A percentile compares a stretch with the other conserved stretches of the same genome.
Conservation (phyloP, 1,140 invertebrate genomes). For the Dendrolimus kikuchii region DNA sequence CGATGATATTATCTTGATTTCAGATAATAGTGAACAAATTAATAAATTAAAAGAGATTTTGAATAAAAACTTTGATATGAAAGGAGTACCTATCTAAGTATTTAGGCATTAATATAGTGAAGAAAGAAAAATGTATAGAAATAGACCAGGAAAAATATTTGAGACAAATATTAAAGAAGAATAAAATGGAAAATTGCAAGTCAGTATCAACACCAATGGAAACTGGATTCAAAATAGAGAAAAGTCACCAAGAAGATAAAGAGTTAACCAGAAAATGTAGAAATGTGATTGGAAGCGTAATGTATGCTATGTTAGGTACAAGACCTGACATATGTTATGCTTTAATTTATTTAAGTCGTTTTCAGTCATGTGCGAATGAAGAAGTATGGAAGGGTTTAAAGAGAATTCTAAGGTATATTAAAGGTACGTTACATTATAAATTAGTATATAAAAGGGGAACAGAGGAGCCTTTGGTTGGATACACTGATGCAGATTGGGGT, state of each 20-base stretch:
- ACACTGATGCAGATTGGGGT: slow-evolving; percentile 44
- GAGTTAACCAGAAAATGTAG: slow-evolving; percentile 14
- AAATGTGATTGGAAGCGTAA: slow-evolving; percentile 26
- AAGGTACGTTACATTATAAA: slow-evolving; percentile 21
- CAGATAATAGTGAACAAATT: background rate
- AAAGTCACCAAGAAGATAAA: slow-evolving; percentile 11
- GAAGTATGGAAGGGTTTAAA: slow-evolving; percentile 24
- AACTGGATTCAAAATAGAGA: background rate
- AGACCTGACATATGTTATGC: slow-evolving; percentile 30
- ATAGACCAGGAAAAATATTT: background rate
- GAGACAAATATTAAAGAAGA: background rate
- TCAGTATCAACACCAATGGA: background rate
- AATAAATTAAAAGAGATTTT: background rate
- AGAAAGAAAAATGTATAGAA: background rate
- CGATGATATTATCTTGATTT: slow-evolving; percentile 2
- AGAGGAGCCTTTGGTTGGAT: slow-evolving; percentile 6
- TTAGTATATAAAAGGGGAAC: slow-evolving; percentile 10
- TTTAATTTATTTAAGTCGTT: slow-evolving; percentile 30
- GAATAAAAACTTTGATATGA: too few relatives aligned
- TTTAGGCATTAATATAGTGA: background rate
- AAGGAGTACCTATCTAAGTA: too few relatives aligned
- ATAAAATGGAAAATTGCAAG: slow-evolving; percentile 2
- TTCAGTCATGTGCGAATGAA: slow-evolving; percentile 22
- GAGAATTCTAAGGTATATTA: slow-evolving; percentile 35
- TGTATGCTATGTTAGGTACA: slow-evolving; percentile 31